Conservation (phyloP, 2,797 vertebrate species). For the Coilia nasus region DNA sequence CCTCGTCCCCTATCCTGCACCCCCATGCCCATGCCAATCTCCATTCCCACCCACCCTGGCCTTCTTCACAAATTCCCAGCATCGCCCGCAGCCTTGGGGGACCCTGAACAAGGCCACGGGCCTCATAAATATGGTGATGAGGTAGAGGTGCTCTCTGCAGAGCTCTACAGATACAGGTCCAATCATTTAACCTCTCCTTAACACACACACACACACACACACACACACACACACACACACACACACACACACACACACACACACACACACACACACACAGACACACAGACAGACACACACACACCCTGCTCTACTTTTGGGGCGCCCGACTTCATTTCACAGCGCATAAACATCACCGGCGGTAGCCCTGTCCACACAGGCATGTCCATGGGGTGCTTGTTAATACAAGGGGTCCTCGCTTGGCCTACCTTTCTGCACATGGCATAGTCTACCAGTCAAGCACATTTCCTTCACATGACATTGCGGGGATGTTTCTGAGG, state of each 20-base stretch:
- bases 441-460: background rate
- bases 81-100: background rate
- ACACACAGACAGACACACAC: background rate
- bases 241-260: background rate
- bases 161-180: constrained; percentile 17
- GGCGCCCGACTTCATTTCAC: background rate
- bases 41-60: background rate
- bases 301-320: background rate
- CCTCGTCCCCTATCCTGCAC: background rate
- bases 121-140: constrained; percentile 38
- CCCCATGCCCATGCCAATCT: background rate
- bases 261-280: no score
- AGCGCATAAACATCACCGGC: constrained; percentile 7
- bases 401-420: background rate
- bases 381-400: background rate
- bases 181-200: constrained; percentile 33
- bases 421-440: constrained; percentile 2
- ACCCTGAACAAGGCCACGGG: background rate
- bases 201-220: background rate
- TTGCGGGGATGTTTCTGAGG: background rate
- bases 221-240: no score
- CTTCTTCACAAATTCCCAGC: background rate
- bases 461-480: constrained; percentile 3
- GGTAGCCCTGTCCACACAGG: constrained; percentile 9
- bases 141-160: background rate